Percentiles rank a stretch among this genome's conserved stretches.
Evolutionary conservation across 1,140 invertebrate species (phyloP).

Genomic region (Calliopsis andreniformis): DNA sequence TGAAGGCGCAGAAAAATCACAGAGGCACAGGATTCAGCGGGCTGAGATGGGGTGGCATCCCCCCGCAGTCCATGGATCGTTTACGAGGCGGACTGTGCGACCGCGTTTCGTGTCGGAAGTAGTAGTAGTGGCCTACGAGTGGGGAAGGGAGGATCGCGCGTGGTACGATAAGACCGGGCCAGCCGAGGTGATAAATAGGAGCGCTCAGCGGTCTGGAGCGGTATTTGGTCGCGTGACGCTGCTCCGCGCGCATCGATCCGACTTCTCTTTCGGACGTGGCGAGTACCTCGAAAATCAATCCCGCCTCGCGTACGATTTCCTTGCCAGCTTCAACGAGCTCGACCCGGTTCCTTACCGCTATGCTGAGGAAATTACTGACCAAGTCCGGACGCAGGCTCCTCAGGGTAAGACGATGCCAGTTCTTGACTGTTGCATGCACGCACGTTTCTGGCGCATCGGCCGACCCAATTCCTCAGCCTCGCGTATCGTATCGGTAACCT

Average conservation of each 20-base stretch:
- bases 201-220: slow-evolving; percentile 53
- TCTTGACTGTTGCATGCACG: slow-evolving; percentile 8
- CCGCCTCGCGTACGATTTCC: slow-evolving; percentile 7
- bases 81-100: background rate
- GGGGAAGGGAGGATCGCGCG: slow-evolving; percentile 25
- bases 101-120: background rate
- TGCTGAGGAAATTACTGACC: slow-evolving; percentile 76
- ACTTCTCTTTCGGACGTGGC: background rate
- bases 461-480: slow-evolving; percentile 46
- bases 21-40: too few species aligned
- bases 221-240: slow-evolving; percentile 70
- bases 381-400: slow-evolving; percentile 77
- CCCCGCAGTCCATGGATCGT: background rate
- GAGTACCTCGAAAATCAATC: slow-evolving; percentile 56
- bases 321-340: background rate
- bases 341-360: slow-evolving; percentile 36
- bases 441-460: slow-evolving; percentile 29
- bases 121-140: background rate
- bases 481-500: slow-evolving; percentile 4
- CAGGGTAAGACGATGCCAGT: slow-evolving; percentile 69
- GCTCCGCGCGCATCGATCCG: slow-evolving; percentile 59
- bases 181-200: slow-evolving; percentile 75
- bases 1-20: too few species aligned
- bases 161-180: slow-evolving; percentile 58
- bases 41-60: too few species aligned